phyloP scores from a whole-genome alignment of 2,113 vertebrate genomes.

The Perognathus longimembris region DNA sequence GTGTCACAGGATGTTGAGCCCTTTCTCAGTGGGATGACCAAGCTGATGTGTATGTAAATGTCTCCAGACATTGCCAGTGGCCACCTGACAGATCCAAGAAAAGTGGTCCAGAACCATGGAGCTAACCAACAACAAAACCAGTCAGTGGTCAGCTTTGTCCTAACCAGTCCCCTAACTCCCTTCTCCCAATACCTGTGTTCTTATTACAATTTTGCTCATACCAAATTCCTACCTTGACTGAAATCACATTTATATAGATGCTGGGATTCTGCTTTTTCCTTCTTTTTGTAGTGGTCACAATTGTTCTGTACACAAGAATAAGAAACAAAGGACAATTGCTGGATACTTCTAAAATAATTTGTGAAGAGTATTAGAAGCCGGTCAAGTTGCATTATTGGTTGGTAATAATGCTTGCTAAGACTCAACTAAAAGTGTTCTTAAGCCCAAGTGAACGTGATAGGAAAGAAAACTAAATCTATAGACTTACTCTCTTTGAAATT shows the following conservation, averaged over 20 bases:
- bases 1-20: neutral
- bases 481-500: slow-evolving; percentile 4
- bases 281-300: neutral
- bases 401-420: neutral
- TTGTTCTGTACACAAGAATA: neutral
- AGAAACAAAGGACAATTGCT: neutral
- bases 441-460: neutral
- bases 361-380: neutral
- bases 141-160: neutral
- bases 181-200: neutral
- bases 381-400: neutral
- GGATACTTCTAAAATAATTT: neutral
- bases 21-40: neutral
- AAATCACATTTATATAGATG: neutral
- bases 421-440: neutral
- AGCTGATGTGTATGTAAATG: neutral
- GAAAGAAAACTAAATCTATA: neutral
- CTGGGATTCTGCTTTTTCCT: neutral
- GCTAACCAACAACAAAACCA: neutral
- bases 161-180: neutral
- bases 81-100: neutral
- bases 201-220: neutral
- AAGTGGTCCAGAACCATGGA: neutral
- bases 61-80: neutral
- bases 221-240: neutral